Evolutionary conservation across 2,113 vertebrate genomes (phyloP).

Genomic region (Scophthalmus maximus): DNA sequence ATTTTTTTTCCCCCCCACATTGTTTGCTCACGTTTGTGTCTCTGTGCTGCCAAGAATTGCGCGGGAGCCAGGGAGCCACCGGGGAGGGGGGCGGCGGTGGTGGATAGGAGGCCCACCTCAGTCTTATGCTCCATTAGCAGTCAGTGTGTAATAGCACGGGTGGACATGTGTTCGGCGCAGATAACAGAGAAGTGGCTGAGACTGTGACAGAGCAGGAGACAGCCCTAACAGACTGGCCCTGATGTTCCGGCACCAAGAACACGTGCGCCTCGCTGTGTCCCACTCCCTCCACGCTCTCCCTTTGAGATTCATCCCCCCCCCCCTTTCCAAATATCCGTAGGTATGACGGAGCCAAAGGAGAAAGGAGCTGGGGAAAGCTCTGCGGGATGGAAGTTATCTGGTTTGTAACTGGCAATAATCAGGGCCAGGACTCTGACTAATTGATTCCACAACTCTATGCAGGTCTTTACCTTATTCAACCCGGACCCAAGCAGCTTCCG

Average conservation of each 20-base stretch:
- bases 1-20: too few relatives aligned
- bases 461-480: slow-evolving; percentile 53
- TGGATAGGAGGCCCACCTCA: slow-evolving; percentile 72
- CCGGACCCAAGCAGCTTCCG: slow-evolving; percentile 30
- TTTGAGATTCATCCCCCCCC: slow-evolving; percentile 25
- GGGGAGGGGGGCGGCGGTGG: neutral
- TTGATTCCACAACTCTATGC: slow-evolving; percentile 52
- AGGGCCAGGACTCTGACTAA: slow-evolving; percentile 53
- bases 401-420: slow-evolving; percentile 45
- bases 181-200: slow-evolving; percentile 76
- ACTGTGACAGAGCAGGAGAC: slow-evolving; percentile 69
- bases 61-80: slow-evolving; percentile 19
- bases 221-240: slow-evolving; percentile 72
- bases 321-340: slow-evolving; percentile 46
- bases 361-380: slow-evolving; percentile 1
- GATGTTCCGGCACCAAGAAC: slow-evolving; percentile 67
- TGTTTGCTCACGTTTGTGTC: slow-evolving; percentile 8
- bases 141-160: slow-evolving; percentile 75
- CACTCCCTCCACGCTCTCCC: slow-evolving; percentile 13
- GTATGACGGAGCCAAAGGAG: slow-evolving; percentile 32
- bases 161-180: slow-evolving; percentile 81
- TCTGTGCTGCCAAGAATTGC: slow-evolving; percentile 27
- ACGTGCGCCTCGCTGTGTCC: slow-evolving; percentile 49
- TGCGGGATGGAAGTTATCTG: slow-evolving; percentile 36
- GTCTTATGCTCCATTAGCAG: slow-evolving; percentile 78